Conservation (phyloP, 2,797 vertebrate species). For the Enteromius afrohamiltoni region DNA sequence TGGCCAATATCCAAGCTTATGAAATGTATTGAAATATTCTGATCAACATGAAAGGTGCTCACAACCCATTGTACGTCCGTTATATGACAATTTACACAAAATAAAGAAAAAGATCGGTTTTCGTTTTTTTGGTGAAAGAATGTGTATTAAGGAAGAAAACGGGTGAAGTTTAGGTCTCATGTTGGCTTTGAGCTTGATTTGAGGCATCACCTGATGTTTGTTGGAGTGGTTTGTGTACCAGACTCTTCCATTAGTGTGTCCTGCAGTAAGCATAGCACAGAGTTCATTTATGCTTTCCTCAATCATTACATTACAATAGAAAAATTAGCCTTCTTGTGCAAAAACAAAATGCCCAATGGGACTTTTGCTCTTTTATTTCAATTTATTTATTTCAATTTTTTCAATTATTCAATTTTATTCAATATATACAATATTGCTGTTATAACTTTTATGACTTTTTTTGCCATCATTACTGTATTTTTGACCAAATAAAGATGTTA, state of each 20-base stretch:
- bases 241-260: constrained; percentile 51
- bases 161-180: not conserved
- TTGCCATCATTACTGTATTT: too few species aligned
- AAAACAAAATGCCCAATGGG: not conserved
- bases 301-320: not conserved
- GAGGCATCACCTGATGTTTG: constrained; percentile 57
- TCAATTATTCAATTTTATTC: too few species aligned
- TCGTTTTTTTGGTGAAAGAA: constrained; percentile 2
- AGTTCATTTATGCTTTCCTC: not conserved
- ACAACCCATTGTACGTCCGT: constrained; percentile 15
- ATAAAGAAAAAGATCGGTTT: not conserved
- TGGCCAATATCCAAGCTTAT: not conserved
- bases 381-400: too few species aligned
- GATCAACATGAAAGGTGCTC: not conserved
- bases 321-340: not conserved
- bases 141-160: not conserved
- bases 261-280: constrained; percentile 50
- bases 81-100: not conserved
- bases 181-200: not conserved
- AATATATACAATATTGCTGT: too few species aligned
- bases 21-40: not conserved
- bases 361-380: not conserved
- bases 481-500: too few species aligned
- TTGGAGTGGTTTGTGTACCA: constrained; percentile 35
- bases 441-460: too few species aligned